Evolutionary conservation across 2,888 invertebrate species (phyloP).

Genomic region (Sipha maydis): DNA sequence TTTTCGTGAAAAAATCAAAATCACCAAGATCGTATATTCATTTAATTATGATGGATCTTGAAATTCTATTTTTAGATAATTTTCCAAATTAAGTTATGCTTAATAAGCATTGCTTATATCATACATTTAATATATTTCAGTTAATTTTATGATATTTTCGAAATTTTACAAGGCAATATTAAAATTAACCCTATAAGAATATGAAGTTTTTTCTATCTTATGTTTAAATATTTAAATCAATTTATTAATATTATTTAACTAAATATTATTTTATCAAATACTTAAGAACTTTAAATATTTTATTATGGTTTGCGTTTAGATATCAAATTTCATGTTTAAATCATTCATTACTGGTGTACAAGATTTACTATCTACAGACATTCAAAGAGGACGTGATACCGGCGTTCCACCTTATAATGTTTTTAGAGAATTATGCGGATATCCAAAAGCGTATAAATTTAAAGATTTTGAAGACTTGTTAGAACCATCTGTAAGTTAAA

Average conservation of each 20-base stretch:
- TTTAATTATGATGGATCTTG: too few relatives aligned
- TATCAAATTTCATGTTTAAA: conserved; percentile 32
- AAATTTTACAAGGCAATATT: too few relatives aligned
- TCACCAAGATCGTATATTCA: too few relatives aligned
- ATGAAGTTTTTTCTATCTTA: neutral
- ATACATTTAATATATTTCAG: too few relatives aligned
- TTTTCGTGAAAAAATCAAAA: too few relatives aligned
- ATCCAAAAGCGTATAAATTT: neutral
- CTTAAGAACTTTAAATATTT: neutral
- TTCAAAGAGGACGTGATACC: conserved; percentile 8
- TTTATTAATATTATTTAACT: too few relatives aligned
- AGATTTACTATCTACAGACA: conserved; percentile 4
- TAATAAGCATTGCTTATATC: too few relatives aligned
- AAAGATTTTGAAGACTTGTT: neutral
- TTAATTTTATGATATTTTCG: too few relatives aligned
- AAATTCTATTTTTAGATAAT: too few relatives aligned
- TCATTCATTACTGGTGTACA: neutral
- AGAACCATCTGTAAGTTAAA: neutral
- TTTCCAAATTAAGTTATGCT: too few relatives aligned
- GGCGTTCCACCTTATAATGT: conserved; percentile 10
- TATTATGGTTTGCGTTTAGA: neutral
- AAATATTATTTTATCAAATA: too few relatives aligned
- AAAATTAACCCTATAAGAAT: neutral
- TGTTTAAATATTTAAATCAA: too few relatives aligned
- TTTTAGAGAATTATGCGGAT: neutral